These are phyloP conservation scores for Miltochrista miniata DNA, from an alignment of 2,888 invertebrate species.

Conservation along the genomic window DNA sequence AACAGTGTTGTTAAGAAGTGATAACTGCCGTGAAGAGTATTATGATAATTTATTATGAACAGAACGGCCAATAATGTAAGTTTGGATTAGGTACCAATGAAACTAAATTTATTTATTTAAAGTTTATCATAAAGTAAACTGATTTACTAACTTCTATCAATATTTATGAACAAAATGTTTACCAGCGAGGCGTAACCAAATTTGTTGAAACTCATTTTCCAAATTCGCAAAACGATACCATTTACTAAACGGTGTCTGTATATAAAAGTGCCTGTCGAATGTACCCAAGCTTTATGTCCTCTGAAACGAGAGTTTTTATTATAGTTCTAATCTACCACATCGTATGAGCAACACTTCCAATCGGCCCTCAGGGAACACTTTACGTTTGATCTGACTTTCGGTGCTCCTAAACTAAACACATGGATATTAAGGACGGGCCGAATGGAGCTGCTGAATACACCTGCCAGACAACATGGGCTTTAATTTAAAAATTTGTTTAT, in stretches of 20 bases:
- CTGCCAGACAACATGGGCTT: background rate
- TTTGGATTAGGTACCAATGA: no score
- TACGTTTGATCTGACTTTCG: constrained; percentile 12
- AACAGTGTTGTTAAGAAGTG: no score
- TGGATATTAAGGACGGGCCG: background rate
- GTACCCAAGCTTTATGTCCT: constrained; percentile 26
- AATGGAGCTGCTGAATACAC: background rate
- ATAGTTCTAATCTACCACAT: constrained; percentile 36
- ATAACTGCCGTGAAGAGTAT: no score
- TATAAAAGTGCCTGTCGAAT: constrained; percentile 23
- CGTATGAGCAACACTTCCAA: constrained; percentile 21
- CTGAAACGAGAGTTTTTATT: constrained; percentile 29
- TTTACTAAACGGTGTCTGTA: constrained; percentile 13
- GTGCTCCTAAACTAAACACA: constrained; percentile 10
- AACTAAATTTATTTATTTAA: no score
- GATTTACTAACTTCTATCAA: no score
- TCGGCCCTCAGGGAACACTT: constrained; percentile 23
- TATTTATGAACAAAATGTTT: no score
- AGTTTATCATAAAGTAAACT: no score
- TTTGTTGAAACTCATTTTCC: background rate
- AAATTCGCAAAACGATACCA: background rate
- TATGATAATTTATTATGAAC: no score
- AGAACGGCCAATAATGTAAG: no score
- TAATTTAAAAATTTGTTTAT: background rate
- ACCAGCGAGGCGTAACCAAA: background rate